phyloP scores from a whole-genome alignment of 1,140 invertebrate species.

The Drosophila punjabiensis region DNA sequence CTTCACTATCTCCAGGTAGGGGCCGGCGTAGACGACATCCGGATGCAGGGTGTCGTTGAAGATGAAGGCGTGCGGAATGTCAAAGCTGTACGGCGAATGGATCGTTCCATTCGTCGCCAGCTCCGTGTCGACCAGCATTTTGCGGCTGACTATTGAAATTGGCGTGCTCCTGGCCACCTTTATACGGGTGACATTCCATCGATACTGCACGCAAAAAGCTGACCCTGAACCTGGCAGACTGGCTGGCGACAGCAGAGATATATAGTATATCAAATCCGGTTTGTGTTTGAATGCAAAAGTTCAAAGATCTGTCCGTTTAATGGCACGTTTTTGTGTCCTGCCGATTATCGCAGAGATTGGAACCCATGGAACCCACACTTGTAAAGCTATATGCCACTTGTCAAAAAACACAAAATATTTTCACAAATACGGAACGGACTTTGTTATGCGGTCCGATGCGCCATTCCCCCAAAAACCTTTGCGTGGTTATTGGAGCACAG shows the following conservation, averaged over 20 bases:
- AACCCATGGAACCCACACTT: conserved; percentile 7
- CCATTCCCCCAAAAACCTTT: conserved; percentile 60
- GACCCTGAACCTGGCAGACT: conserved; percentile 51
- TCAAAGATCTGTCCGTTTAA: conserved; percentile 40
- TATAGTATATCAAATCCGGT: conserved; percentile 26
- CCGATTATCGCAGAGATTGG: conserved; percentile 39
- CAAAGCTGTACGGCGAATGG: conserved; percentile 61
- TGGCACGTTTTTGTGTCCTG: conserved; percentile 47
- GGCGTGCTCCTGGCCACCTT: conserved; percentile 29
- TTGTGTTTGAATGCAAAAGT: conserved; percentile 25
- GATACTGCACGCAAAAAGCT: conserved; percentile 53
- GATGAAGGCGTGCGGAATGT: conserved; percentile 66
- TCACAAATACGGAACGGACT: conserved; percentile 40
- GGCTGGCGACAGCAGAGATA: conserved; percentile 30
- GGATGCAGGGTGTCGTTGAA: conserved; percentile 20
- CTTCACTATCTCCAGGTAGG: conserved; percentile 55
- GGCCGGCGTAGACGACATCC: conserved; percentile 38
- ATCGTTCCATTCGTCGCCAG: conserved; percentile 24
- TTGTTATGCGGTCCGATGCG: conserved; percentile 54
- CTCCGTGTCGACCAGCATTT: conserved; percentile 43
- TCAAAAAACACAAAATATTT: conserved; percentile 56
- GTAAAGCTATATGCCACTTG: conserved; percentile 35
- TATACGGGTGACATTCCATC: conserved; percentile 43
- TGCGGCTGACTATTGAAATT: conserved; percentile 36
- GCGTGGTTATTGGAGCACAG: conserved; percentile 69